These are phyloP conservation scores for Elysia crispata DNA, from an alignment of 2,888 invertebrate species.

Conservation along the genomic window DNA sequence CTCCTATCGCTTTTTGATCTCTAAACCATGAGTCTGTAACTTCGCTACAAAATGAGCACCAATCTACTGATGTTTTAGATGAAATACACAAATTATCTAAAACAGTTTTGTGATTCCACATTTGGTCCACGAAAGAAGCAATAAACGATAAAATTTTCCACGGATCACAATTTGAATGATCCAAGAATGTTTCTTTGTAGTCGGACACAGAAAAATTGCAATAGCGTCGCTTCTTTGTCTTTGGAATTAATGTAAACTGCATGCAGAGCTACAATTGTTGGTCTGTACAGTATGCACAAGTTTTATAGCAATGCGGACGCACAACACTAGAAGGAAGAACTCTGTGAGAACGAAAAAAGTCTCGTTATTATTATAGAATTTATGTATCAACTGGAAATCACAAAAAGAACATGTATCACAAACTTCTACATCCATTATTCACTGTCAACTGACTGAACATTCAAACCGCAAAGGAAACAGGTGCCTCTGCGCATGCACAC, in stretches of 20 bases:
- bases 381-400: not conserved
- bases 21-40: not conserved
- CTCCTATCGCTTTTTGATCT: not conserved
- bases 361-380: not conserved
- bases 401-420: not conserved
- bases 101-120: not conserved
- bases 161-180: not conserved
- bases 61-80: not conserved
- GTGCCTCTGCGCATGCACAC: too few species aligned
- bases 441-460: too few species aligned
- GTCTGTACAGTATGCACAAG: not conserved
- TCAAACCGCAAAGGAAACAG: too few species aligned
- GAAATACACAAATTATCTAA: not conserved
- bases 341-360: not conserved
- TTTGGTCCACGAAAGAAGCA: not conserved
- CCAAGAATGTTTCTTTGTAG: not conserved
- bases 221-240: not conserved
- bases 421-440: too few species aligned
- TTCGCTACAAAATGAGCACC: not conserved
- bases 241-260: not conserved
- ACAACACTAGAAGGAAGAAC: not conserved
- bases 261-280: not conserved
- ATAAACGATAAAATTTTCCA: not conserved
- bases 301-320: not conserved
- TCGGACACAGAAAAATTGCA: not conserved